Percentiles rank a stretch among this genome's conserved stretches.
phyloP scores from a whole-genome alignment of 2,797 vertebrate species.

The Pelobates cultripes region DNA sequence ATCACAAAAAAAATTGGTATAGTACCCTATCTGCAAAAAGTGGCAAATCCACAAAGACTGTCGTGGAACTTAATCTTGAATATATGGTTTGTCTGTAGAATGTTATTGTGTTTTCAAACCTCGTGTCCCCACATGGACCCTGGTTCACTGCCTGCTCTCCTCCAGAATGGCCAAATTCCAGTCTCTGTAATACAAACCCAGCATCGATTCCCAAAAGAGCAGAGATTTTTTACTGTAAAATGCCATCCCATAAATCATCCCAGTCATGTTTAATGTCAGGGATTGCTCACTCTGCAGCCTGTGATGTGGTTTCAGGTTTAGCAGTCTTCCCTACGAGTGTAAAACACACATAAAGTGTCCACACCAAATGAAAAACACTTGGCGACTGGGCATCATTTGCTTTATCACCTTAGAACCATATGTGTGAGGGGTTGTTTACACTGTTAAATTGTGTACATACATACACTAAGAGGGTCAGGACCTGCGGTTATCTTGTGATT shows the following conservation, averaged over 20 bases:
- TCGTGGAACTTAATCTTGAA: neutral
- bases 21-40: no score
- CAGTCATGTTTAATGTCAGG: slow-evolving; percentile 20
- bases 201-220: neutral
- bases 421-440: neutral
- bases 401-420: neutral
- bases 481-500: neutral
- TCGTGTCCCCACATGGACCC: neutral
- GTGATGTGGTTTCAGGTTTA: slow-evolving; percentile 5
- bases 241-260: slow-evolving; percentile 36
- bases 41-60: neutral
- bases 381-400: neutral
- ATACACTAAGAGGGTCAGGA: neutral
- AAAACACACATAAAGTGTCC: neutral
- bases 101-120: neutral
- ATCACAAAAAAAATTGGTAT: no score
- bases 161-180: neutral
- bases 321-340: neutral
- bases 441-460: neutral
- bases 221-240: neutral
- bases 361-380: neutral
- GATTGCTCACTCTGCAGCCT: neutral
- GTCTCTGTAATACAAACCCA: slow-evolving; percentile 5
- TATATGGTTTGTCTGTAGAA: neutral
- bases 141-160: neutral